Evolutionary conservation across 2,113 vertebrate species (phyloP).

Genomic region (Nettapus auritus): DNA sequence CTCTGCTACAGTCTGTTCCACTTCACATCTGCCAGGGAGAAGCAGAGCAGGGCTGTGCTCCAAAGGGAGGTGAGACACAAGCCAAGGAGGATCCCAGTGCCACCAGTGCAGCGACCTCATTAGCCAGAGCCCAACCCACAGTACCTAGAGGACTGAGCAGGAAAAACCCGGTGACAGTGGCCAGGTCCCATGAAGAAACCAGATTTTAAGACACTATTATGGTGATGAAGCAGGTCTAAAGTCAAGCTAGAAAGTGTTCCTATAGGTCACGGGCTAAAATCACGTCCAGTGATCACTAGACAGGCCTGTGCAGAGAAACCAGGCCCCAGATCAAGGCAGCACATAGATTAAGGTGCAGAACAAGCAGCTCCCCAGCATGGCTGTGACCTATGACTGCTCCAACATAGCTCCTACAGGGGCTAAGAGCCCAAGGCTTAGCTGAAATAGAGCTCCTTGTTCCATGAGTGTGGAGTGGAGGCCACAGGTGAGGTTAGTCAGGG

Average conservation of each 20-base stretch:
- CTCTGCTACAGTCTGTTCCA: neutral
- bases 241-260: neutral
- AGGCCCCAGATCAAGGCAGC: neutral
- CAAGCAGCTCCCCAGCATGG: rapidly evolving
- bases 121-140: neutral
- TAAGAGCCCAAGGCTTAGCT: rapidly evolving
- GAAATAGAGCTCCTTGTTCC: neutral
- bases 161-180: neutral
- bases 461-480: neutral
- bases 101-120: neutral
- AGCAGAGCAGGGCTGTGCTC: neutral
- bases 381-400: rapidly evolving
- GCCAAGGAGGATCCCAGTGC: neutral
- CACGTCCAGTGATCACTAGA: neutral
- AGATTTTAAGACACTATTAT: neutral
- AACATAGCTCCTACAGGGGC: rapidly evolving
- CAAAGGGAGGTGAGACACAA: neutral
- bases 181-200: neutral
- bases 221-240: neutral
- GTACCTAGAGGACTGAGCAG: neutral
- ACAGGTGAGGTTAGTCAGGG: neutral
- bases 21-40: neutral
- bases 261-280: neutral
- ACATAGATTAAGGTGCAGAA: rapidly evolving
- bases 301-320: neutral